phyloP scores from a whole-genome alignment of 2,797 vertebrate genomes.

The Xerus rutilus region DNA sequence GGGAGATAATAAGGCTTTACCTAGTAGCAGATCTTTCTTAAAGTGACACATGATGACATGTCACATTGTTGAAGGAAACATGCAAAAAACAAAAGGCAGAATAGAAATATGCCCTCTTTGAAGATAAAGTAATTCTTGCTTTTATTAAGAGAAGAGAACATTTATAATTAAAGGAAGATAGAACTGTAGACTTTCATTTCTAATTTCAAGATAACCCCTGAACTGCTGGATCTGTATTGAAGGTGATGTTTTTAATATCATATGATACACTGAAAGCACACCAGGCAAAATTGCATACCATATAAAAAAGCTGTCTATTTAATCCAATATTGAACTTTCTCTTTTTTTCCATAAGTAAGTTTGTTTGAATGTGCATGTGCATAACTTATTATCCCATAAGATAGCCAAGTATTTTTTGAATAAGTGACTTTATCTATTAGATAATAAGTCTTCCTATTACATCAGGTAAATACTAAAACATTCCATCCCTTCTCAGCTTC shows the following conservation, averaged over 20 bases:
- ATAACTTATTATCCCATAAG: not conserved
- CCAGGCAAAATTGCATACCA: not conserved
- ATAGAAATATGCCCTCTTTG: not conserved
- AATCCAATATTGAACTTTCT: not conserved
- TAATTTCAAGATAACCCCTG: not conserved
- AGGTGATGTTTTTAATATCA: constrained; percentile 1
- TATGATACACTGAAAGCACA: not conserved
- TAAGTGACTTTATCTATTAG: not conserved
- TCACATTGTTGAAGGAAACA: not conserved
- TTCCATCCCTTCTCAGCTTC: not conserved
- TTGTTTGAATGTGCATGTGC: not conserved
- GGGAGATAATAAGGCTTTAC: not conserved
- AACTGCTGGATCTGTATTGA: not conserved
- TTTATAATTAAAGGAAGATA: not conserved
- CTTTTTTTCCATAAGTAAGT: not conserved
- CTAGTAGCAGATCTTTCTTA: not conserved
- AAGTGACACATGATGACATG: not conserved
- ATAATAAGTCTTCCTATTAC: not conserved
- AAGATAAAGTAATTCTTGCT: not conserved
- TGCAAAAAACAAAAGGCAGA: not conserved
- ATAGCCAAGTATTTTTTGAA: not conserved
- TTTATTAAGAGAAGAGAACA: not conserved
- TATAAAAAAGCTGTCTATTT: not conserved
- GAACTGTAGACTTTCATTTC: not conserved
- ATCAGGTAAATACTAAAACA: not conserved